A percentile compares a stretch with the other conserved stretches of the same genome.
Conservation (phyloP, 1,140 invertebrate species). For the Solenopsis fugax region DNA sequence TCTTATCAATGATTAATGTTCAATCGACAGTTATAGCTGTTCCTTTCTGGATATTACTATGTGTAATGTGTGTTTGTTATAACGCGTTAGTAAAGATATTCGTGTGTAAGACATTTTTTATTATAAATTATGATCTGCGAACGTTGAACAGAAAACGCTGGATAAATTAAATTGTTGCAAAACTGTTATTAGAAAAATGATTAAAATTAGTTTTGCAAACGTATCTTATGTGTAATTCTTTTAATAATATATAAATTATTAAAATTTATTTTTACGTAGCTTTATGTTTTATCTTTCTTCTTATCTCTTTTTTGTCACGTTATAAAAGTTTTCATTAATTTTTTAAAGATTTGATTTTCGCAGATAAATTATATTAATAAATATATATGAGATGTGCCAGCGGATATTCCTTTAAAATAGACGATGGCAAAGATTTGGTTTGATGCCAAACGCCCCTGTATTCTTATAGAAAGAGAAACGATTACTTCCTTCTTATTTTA, state of each 20-base stretch:
- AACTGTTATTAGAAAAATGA: not conserved
- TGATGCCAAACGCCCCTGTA: slow-evolving; percentile 44
- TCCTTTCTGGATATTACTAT: slow-evolving; percentile 19
- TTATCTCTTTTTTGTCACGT: not conserved
- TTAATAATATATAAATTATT: not conserved
- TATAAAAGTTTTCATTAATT: not conserved
- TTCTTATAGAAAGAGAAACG: slow-evolving; percentile 34
- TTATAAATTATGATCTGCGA: not conserved
- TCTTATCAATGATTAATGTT: slow-evolving; percentile 75
- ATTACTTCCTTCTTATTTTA: slow-evolving; percentile 55
- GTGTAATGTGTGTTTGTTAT: slow-evolving; percentile 30
- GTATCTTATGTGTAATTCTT: not conserved
- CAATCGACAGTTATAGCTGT: slow-evolving; percentile 48
- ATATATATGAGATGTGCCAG: not conserved
- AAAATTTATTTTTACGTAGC: not conserved
- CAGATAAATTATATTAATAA: not conserved
- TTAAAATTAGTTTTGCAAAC: not conserved
- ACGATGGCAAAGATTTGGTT: slow-evolving; percentile 27
- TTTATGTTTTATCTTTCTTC: not conserved
- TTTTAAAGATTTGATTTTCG: not conserved
- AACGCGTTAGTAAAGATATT: slow-evolving; percentile 30
- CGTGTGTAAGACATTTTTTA: not conserved
- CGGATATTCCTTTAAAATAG: not conserved
- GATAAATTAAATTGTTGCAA: not conserved
- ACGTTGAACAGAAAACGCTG: not conserved